Evolutionary conservation across 2,113 vertebrate species (phyloP).

Genomic region (Eurystomus gularis): DNA sequence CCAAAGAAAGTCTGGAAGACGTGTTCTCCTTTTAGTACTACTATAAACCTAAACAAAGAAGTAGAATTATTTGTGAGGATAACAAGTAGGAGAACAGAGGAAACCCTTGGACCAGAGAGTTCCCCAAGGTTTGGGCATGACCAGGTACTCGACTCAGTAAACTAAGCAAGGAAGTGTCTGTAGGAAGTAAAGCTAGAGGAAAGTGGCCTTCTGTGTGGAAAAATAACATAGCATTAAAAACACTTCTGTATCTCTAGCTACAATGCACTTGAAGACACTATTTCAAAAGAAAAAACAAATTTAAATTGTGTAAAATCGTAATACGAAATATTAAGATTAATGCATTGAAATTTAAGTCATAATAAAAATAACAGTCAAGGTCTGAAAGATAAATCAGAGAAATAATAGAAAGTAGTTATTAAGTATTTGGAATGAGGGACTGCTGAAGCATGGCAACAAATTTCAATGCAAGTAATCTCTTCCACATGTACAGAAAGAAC

Average conservation of each 20-base stretch:
- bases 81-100: neutral
- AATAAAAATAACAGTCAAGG: neutral
- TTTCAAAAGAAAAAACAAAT: neutral
- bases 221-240: neutral
- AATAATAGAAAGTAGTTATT: neutral
- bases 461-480: neutral
- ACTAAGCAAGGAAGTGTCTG: neutral
- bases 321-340: neutral
- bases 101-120: neutral
- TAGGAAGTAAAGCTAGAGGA: neutral
- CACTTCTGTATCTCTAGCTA: neutral
- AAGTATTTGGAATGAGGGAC: neutral
- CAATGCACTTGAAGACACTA: neutral
- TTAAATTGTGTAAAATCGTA: neutral
- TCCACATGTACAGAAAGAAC: neutral
- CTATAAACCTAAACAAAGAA: neutral
- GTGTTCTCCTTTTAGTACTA: neutral
- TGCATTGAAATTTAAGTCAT: neutral
- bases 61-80: neutral
- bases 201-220: neutral
- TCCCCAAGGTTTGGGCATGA: neutral
- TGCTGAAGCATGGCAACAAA: constrained; percentile 1
- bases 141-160: neutral
- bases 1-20: neutral
- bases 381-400: neutral